Evolutionary conservation across 1,140 invertebrate species (phyloP), one percentile per base, ranked within the genome.

Genomic region (Mercenaria mercenaria): DNA sequence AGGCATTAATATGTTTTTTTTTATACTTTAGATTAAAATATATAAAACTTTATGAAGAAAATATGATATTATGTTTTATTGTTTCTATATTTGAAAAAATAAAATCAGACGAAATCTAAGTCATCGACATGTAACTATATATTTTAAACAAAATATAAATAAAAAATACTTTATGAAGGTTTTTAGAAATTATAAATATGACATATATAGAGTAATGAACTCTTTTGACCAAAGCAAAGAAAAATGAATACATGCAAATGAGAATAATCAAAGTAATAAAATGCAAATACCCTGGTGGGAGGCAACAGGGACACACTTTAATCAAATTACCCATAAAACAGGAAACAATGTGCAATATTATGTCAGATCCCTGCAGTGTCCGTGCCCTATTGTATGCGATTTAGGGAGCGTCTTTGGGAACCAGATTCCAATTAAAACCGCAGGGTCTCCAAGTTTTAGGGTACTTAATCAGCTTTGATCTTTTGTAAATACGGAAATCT

Each of bases 301-400:
- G 61, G 61, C 26, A 67, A 67, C 61, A 37, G 11, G 67, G 67
- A 20, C 20, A 41, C 37, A 8, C 67, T 72, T 72, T 39, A 72
- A 72, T 72, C 20, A 72, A 72, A 72, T 41, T 37, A 41, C 37
- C 34, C 67, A 39, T 72, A 29, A 47, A 39, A 72, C 67, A 72
- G 67, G 67, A 72, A 72, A 72, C n/a, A 72, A 26, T 64, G 67
- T 72, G 67, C 67, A 72, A 37, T 41, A 72, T 72, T 72, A 72
- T 41, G 67, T 39, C 15, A 15, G 29, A 4, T 4, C 20, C 67
- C 67, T 18, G 67, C 67, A 72, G 67, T 72, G 67, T 1, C 34
- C 37, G 34, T 39, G 34, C 11, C 34, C 67, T 72, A 72, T 72
- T 72, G 34, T 72, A 10, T 39, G 34, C n/a, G 67, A 34, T 37